Conservation (phyloP, 2,113 vertebrate genomes). For the Aspidoscelis tigris region DNA sequence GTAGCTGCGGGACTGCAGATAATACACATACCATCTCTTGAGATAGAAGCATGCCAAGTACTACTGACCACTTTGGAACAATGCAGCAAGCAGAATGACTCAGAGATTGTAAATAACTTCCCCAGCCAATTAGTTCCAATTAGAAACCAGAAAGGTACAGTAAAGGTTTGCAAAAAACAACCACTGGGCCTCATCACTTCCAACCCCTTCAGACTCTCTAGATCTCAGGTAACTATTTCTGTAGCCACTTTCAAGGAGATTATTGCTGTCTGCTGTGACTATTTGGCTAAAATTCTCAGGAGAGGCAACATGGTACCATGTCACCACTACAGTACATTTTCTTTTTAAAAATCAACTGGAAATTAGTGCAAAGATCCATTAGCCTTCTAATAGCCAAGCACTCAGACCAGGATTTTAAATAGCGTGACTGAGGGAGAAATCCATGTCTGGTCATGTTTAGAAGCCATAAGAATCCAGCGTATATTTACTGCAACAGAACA, state of each 20-base stretch:
- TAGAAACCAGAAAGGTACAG: constrained; percentile 52
- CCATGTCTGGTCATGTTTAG: background rate
- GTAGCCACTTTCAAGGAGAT: constrained; percentile 38
- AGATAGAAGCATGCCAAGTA: constrained; percentile 57
- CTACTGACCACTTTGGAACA: constrained; percentile 69
- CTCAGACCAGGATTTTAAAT: constrained; percentile 42
- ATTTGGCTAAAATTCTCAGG: background rate
- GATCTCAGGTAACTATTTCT: constrained; percentile 51
- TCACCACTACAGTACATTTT: constrained; percentile 26
- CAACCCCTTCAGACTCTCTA: constrained; percentile 22
- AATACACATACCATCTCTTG: constrained; percentile 62
- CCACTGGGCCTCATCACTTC: background rate
- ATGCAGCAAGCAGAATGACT: constrained; percentile 38
- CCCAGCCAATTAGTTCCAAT: constrained; percentile 70
- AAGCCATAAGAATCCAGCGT: fast-evolving
- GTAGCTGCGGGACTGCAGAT: constrained; percentile 67
- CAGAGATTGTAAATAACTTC: constrained; percentile 67
- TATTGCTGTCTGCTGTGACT: constrained; percentile 28
- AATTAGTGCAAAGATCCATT: constrained; percentile 2
- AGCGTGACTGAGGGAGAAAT: constrained; percentile 43
- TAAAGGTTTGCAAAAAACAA: constrained; percentile 51
- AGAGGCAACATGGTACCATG: constrained; percentile 6
- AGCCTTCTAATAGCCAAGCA: constrained; percentile 9
- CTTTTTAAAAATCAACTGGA: constrained; percentile 51
- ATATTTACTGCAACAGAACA: background rate